Evolutionary conservation across 2,888 invertebrate species (phyloP).

Genomic region (Plagodis dolabraria): DNA sequence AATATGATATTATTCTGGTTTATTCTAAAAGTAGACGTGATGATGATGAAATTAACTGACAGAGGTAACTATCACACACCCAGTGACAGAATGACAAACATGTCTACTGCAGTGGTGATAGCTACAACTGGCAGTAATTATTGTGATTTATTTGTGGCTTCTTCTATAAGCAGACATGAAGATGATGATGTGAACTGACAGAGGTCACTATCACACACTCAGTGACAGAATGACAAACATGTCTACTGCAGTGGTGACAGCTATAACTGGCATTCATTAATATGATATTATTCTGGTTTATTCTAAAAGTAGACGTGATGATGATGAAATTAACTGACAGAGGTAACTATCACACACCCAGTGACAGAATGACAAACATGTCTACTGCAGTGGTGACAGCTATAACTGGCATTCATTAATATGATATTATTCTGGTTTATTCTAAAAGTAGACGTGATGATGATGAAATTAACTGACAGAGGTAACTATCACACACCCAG

Average conservation of each 20-base stretch:
- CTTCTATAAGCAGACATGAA: not conserved
- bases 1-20: not conserved
- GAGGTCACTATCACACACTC: not conserved
- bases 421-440: not conserved
- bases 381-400: slow-evolving; percentile 13
- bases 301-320: not conserved
- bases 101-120: slow-evolving; percentile 18
- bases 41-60: not conserved
- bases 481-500: not conserved
- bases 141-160: not conserved
- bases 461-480: not conserved
- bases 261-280: not conserved
- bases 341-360: slow-evolving; percentile 28
- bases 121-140: not conserved
- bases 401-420: slow-evolving; percentile 3
- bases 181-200: not conserved
- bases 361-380: slow-evolving; percentile 33
- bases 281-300: not conserved
- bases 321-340: slow-evolving; percentile 4
- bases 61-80: not conserved
- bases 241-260: slow-evolving; percentile 31
- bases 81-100: slow-evolving; percentile 8
- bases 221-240: slow-evolving; percentile 6
- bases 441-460: not conserved
- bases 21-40: not conserved